phyloP scores from a whole-genome alignment of 2,888 invertebrate species.

The Stenurella melanura region DNA sequence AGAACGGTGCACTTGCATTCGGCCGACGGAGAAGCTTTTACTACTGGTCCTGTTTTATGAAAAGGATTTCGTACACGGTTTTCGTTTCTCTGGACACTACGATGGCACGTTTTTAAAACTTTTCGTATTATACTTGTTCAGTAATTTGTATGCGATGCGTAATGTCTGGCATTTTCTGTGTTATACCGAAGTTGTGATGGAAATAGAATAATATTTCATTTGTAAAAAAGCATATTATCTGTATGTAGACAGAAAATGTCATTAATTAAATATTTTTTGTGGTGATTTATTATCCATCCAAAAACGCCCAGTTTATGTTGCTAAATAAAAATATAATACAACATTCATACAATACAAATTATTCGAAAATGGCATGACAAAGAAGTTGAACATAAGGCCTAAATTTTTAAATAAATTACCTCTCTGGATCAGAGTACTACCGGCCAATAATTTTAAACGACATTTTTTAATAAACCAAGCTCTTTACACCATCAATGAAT shows the following conservation, averaged over 20 bases:
- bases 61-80: not conserved
- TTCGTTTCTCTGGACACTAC: not conserved
- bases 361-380: too few species aligned
- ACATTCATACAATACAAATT: not conserved
- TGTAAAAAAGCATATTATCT: not conserved
- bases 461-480: too few species aligned
- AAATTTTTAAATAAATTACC: too few species aligned
- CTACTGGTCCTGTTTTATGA: constrained; percentile 2
- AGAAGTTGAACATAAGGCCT: too few species aligned
- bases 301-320: not conserved
- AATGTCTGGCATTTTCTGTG: not conserved
- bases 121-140: not conserved
- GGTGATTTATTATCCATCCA: not conserved
- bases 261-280: not conserved
- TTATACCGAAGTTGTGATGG: not conserved
- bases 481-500: too few species aligned
- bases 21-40: constrained; percentile 37
- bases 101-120: not conserved
- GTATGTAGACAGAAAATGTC: not conserved
- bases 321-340: not conserved
- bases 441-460: too few species aligned
- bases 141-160: constrained; percentile 1
- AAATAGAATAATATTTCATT: not conserved
- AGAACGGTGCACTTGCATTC: constrained; percentile 47
- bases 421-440: too few species aligned